Evolutionary conservation across 2,888 invertebrate species (phyloP).

Genomic region (Spodoptera exigua): DNA sequence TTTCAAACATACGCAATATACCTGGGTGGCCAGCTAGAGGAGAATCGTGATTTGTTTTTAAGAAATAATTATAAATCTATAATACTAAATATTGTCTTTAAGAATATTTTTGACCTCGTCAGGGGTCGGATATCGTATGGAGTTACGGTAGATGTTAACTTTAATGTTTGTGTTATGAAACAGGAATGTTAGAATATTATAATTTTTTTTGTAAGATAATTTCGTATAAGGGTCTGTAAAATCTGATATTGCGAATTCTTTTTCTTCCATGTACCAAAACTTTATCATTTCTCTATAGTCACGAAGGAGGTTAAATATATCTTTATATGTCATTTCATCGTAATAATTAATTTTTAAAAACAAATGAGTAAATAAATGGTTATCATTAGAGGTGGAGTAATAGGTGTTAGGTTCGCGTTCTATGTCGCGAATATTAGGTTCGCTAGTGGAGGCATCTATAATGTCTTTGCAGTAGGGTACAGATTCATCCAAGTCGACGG

Average conservation of each 20-base stretch:
- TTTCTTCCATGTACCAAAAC: conserved; percentile 5
- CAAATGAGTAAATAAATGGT: background rate
- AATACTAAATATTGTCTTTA: too few species aligned
- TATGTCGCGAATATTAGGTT: background rate
- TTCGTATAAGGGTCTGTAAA: conserved; percentile 12
- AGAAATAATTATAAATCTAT: too few species aligned
- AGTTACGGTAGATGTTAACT: conserved; percentile 7
- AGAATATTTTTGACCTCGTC: conserved; percentile 2
- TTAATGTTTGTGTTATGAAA: conserved; percentile 2
- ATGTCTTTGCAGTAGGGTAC: background rate
- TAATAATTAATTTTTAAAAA: background rate
- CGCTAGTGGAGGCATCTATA: background rate
- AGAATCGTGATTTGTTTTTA: too few species aligned
- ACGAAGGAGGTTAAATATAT: conserved; percentile 1
- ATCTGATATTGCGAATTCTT: conserved; percentile 6
- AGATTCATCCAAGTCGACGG: conserved; percentile 3
- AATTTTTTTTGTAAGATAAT: background rate
- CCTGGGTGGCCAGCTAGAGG: background rate
- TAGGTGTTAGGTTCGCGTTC: conserved; percentile 2
- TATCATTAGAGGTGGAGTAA: background rate
- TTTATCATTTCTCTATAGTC: background rate
- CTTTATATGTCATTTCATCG: background rate
- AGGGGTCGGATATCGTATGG: conserved; percentile 7
- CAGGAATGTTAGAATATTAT: conserved; percentile 4
- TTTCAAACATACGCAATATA: background rate